Conservation (phyloP, 2,113 vertebrate genomes). For the Erythrocercus mccallii region DNA sequence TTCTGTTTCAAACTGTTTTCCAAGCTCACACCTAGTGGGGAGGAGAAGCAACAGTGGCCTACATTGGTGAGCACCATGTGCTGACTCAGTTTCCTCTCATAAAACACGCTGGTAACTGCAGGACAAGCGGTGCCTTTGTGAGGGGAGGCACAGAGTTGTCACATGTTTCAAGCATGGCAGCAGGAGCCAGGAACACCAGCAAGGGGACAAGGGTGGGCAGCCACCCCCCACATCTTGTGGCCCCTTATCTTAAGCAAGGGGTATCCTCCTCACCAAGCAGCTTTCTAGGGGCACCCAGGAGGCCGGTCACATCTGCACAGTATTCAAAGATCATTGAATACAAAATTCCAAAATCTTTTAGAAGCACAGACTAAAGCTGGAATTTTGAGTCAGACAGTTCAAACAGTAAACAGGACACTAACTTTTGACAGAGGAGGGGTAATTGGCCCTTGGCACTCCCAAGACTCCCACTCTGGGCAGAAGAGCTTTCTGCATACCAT, state of each 20-base stretch:
- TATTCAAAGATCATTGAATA: not conserved
- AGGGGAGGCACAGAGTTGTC: not conserved
- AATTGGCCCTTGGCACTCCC: not conserved
- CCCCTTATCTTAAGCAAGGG: not conserved
- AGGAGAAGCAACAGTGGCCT: not conserved
- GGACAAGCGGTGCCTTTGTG: not conserved
- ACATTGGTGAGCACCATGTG: not conserved
- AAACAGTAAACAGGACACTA: not conserved
- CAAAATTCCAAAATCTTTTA: not conserved
- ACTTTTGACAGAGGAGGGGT: not conserved
- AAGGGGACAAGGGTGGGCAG: fast-evolving
- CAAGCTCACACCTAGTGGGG: not conserved
- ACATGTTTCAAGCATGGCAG: not conserved
- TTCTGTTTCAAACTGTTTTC: conserved; percentile 37
- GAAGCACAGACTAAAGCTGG: not conserved
- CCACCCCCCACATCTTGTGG: not conserved
- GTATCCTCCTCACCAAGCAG: not conserved
- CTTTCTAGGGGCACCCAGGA: not conserved
- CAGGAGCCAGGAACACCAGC: not conserved
- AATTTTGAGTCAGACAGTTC: not conserved
- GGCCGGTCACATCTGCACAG: not conserved
- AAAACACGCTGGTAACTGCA: not conserved
- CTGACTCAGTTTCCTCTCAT: not conserved
- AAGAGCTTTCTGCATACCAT: not conserved
- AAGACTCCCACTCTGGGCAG: not conserved